Conservation (phyloP, 2,888 invertebrate genomes). For the Acanthococcus lagerstroemiae region DNA sequence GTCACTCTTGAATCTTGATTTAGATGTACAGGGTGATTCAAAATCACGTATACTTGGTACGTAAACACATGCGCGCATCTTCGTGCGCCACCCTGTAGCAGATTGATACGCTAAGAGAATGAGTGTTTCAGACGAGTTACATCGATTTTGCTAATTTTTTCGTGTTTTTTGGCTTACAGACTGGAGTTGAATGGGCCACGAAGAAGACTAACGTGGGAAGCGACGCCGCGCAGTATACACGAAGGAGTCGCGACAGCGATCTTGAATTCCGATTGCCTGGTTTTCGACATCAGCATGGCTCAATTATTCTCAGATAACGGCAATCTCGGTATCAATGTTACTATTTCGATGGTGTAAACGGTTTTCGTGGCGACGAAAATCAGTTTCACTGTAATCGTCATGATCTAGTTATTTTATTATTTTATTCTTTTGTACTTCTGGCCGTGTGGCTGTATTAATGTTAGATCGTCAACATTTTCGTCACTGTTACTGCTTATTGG, state of each 20-base stretch:
- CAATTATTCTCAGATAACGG: constrained; percentile 98
- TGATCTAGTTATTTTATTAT: background rate
- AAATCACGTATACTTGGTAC: too few species aligned
- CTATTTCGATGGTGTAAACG: constrained; percentile 59
- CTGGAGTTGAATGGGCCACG: constrained; percentile 93
- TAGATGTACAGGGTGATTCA: too few species aligned
- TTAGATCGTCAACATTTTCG: too few species aligned
- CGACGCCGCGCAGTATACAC: constrained; percentile 95
- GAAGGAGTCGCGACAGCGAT: constrained; percentile 98
- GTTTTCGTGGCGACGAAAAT: too few species aligned
- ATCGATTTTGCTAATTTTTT: background rate
- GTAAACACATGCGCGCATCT: too few species aligned
- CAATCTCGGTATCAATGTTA: constrained; percentile 98
- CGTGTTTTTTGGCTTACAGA: constrained; percentile 45
- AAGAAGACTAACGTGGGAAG: constrained; percentile 95
- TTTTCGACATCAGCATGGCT: constrained; percentile 96
- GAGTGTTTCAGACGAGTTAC: background rate
- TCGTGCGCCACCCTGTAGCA: too few species aligned
- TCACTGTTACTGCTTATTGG: too few species aligned
- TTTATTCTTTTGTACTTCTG: too few species aligned
- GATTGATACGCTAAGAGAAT: too few species aligned
- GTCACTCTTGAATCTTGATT: too few species aligned
- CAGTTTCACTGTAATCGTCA: background rate
- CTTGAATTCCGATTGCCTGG: constrained; percentile 93
- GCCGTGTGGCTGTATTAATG: too few species aligned